These are phyloP conservation scores for Carcina quercana DNA, from an alignment of 2,888 invertebrate species.

Conservation along the genomic window DNA sequence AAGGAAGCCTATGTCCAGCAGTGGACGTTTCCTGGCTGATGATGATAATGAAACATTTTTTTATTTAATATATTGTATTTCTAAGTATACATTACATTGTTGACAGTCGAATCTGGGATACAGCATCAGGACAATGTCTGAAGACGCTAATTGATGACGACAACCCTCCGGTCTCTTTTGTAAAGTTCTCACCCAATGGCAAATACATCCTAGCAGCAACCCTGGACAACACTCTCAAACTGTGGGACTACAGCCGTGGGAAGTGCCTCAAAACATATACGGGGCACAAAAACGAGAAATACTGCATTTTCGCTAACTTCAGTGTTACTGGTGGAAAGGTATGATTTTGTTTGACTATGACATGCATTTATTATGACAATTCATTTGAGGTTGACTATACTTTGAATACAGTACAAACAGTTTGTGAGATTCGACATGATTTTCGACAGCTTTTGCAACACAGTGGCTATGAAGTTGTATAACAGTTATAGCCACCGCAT, in stretches of 20 bases:
- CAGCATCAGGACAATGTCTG: conserved; percentile 98
- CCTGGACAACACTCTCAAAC: conserved; percentile 96
- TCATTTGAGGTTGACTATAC: too few relatives aligned
- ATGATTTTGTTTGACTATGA: too few relatives aligned
- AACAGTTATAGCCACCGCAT: too few relatives aligned
- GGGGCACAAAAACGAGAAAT: conserved; percentile 99
- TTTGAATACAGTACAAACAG: too few relatives aligned
- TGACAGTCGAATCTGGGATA: conserved; percentile 98
- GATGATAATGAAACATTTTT: too few relatives aligned
- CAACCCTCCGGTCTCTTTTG: conserved; percentile 99
- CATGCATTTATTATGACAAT: too few relatives aligned
- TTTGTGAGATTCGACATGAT: too few relatives aligned
- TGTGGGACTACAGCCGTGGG: conserved; percentile 99
- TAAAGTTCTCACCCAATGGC: conserved; percentile 99
- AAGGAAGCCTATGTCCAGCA: too few relatives aligned
- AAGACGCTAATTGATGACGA: conserved; percentile 99
- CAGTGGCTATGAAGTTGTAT: too few relatives aligned
- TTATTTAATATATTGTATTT: too few relatives aligned
- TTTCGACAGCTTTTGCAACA: too few relatives aligned
- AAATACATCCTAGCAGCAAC: conserved; percentile 99
- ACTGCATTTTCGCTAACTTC: conserved; percentile 99
- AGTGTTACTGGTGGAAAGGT: conserved; percentile 99
- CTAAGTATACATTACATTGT: conserved; percentile 1
- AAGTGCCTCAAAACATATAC: conserved; percentile 98
- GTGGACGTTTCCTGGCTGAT: too few relatives aligned